Conservation (phyloP, 1,140 invertebrate species). For the Lordiphosa collinella region DNA sequence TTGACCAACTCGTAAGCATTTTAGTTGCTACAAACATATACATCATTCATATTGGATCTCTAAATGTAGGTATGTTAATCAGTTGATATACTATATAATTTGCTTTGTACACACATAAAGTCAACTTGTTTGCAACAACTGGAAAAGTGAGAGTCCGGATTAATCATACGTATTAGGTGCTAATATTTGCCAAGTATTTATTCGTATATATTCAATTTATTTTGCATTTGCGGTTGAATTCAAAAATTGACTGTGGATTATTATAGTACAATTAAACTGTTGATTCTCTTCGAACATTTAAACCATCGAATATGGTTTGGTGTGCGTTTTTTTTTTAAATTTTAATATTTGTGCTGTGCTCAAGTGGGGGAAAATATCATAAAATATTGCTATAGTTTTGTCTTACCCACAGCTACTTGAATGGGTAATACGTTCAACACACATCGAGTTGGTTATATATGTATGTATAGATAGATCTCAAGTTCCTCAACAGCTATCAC, state of each 20-base stretch:
- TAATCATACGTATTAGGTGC: conserved; percentile 23
- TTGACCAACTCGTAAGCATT: conserved; percentile 42
- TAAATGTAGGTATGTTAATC: conserved; percentile 14
- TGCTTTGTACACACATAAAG: conserved; percentile 62
- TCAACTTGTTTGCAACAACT: conserved; percentile 53
- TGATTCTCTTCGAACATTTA: conserved; percentile 15
- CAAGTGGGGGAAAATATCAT: conserved; percentile 49
- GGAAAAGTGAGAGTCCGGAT: conserved; percentile 34
- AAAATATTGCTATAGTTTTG: conserved; percentile 67
- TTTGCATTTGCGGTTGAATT: conserved; percentile 49
- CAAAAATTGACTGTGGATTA: conserved; percentile 61
- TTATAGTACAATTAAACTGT: conserved; percentile 40
- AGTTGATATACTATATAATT: conserved; percentile 25
- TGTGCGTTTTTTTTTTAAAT: conserved; percentile 10
- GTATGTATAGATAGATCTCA: too few relatives aligned
- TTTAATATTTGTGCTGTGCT: conserved; percentile 49
- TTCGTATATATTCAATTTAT: conserved; percentile 21
- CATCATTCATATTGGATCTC: conserved; percentile 20
- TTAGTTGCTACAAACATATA: conserved; percentile 22
- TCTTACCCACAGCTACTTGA: not conserved
- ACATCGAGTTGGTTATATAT: too few relatives aligned
- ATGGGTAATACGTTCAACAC: conserved; percentile 10
- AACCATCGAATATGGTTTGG: conserved; percentile 13
- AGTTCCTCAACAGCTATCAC: conserved; percentile 22
- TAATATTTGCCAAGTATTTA: conserved; percentile 44